Conservation (phyloP, 30 jellyfish, hydroid and myxozoan species). For the Catostylus mosaicus region DNA sequence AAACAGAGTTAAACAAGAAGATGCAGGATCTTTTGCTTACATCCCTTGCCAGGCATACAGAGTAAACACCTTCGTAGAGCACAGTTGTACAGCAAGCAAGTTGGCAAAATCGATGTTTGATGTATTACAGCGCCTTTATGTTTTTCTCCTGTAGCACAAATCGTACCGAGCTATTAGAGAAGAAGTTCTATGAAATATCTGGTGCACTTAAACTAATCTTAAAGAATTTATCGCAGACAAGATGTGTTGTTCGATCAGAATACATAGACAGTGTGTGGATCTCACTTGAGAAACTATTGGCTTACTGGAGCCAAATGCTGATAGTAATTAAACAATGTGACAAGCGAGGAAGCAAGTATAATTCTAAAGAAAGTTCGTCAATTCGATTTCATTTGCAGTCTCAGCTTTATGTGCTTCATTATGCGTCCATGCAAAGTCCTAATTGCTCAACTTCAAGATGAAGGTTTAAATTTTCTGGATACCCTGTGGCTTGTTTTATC, state of each 20-base stretch:
- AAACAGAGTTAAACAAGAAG: conserved; percentile 8
- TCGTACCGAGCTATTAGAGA: conserved; percentile 20
- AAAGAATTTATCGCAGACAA: conserved; percentile 39
- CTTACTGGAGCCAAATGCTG: too few relatives aligned
- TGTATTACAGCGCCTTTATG: conserved; percentile 21
- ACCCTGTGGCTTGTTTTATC: conserved; percentile 12
- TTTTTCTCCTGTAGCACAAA: conserved; percentile 43
- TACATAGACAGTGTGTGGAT: conserved; percentile 45
- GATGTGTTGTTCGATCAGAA: conserved; percentile 39
- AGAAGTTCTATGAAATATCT: conserved; percentile 17
- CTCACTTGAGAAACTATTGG: not conserved
- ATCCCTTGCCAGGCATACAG: too few relatives aligned
- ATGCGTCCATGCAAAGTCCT: not conserved
- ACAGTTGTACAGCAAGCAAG: conserved; percentile 49
- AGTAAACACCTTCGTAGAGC: too few relatives aligned
- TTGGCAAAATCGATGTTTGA: conserved; percentile 44
- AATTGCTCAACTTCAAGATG: conserved; percentile 34
- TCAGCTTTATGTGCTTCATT: too few relatives aligned
- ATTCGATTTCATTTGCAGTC: too few relatives aligned
- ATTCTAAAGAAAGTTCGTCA: too few relatives aligned
- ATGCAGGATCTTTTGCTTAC: too few relatives aligned
- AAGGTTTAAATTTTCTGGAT: conserved; percentile 30
- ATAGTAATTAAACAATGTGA: too few relatives aligned
- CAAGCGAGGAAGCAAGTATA: too few relatives aligned
- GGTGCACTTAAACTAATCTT: conserved; percentile 24